Base-by-base conservation (phyloP, 2,797 vertebrate species). In the Chrysocyon brachyurus region DNA sequence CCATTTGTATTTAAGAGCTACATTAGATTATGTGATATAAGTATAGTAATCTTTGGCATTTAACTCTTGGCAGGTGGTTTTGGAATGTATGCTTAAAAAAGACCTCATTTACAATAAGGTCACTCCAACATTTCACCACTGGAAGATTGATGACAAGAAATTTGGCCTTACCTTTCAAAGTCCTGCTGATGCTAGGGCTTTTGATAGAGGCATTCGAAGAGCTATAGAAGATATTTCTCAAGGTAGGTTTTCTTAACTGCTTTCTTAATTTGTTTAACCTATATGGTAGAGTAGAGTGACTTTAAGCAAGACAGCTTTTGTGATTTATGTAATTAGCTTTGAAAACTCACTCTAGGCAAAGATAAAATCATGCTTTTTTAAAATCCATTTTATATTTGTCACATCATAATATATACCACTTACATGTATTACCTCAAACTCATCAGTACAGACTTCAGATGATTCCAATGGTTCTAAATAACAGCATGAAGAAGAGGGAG, bases 111-210 rank as follows among this genome's bases (percentile, higher is more conserved):
- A 99, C 98, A 99, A 99, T 99, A 99, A 99, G 98, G 99, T 99
- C 98, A 99, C 99, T 97, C 99, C 99, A 99, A 99, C 99, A 97
- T 99, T 99, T 99, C 99, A 99, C 99, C 99, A 99, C 99, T 99
- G 99, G 99, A 99, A 99, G 99, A 99, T 99, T 98, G 99, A 99
- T 97, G 99, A 99, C 98, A 99, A 99, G 98, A 99, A 99, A 99
- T 99, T 99, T 96, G 99, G 99, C 97, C 99, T 99, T 98, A 99
- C 99, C 40, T 99, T 99, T 99, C 99, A 99, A 98, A 99, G 99
- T 99, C 99, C 99, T 49, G 99, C 99, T 59, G 99, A 99, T 91
- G 99, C 99, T 91, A 99, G 99, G 97, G 99, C 99, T 46, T 99
- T 99, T 90, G 99, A 99, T 98, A 99, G 99, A 98, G 99, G 99